Base-by-base conservation (phyloP, 2,888 invertebrate species). In the Drosophila prolongata region DNA sequence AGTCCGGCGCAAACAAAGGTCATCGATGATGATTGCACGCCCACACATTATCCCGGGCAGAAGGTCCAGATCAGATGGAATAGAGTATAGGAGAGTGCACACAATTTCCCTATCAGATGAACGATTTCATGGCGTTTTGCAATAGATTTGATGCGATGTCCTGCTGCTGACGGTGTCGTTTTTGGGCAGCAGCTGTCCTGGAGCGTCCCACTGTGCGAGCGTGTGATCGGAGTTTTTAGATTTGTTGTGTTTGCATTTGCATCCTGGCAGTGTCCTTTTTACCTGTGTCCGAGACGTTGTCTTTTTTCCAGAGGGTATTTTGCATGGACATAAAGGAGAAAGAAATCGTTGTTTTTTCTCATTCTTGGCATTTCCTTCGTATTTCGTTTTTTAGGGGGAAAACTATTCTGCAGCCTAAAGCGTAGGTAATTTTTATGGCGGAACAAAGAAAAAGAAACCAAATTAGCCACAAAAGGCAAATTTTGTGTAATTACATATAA, bases 401-500 rank as follows among this genome's bases (percentile, higher is more conserved):
- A 67, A 52, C 53, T 40, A 47, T 52, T 38, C 40, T 19, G 6
- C 49, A 35, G 16, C n/a, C 62, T 70, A 6, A 6, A 27, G 38
- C 16, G 60, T 34, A 61, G n/a, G 37, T 27, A 60, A 37, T 72
- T 64, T 52, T 30, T 30, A 2, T 2, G 24, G 6, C 40, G 16
- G 40, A 8, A 56, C 58, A 40, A 62, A 59, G 60, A 9, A 52
- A 34, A 46, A 13, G 44, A 71, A 68, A 59, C 72, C 49, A 68
- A 68, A 60, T 52, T 61, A 54, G 50, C 78, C 78, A 77, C 78
- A 75, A 75, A 78, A 78, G 87, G 74, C 85, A 87, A 80, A 84
- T 86, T 86, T 83, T 72, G 52, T 84, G 81, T 89, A 86, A 90
- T 89, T 89, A 80, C 77, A 75, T 73, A 71, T 80, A 90, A 87